Conservation (phyloP, 1,140 invertebrate species). For the Lineus longissimus region DNA sequence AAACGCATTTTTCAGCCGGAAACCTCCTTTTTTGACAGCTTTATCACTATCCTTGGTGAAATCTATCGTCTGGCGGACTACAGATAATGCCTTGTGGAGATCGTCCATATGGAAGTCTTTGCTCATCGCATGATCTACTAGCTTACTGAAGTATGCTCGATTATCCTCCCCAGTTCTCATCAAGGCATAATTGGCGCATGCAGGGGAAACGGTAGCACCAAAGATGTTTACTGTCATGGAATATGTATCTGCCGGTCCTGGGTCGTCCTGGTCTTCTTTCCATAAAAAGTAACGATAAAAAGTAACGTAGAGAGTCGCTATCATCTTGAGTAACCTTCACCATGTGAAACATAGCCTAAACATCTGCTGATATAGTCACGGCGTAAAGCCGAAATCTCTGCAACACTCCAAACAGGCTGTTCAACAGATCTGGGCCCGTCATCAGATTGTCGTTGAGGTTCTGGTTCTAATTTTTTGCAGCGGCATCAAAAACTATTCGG, state of each 20-base stretch:
- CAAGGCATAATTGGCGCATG: slow-evolving; percentile 13
- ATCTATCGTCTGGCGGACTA: neutral
- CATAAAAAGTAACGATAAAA: no score
- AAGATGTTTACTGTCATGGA: slow-evolving; percentile 20
- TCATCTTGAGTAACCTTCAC: slow-evolving; percentile 15
- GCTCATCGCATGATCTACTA: slow-evolving; percentile 3
- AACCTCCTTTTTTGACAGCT: no score
- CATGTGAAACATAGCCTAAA: slow-evolving; percentile 21
- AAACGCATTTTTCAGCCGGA: no score
- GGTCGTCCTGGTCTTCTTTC: slow-evolving; percentile 11
- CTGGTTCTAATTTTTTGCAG: neutral
- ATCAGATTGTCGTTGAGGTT: slow-evolving; percentile 11
- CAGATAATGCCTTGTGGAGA: slow-evolving; percentile 9
- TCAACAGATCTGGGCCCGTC: slow-evolving; percentile 8
- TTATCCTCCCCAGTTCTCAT: slow-evolving; percentile 8
- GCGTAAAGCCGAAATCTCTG: slow-evolving; percentile 15
- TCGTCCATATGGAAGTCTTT: slow-evolving; percentile 23
- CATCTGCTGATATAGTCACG: slow-evolving; percentile 13
- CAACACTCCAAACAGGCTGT: neutral
- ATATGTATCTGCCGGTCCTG: neutral
- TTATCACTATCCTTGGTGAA: no score
- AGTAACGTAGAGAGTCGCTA: slow-evolving; percentile 8
- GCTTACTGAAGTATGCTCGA: neutral
- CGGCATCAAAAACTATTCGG: slow-evolving; percentile 2
- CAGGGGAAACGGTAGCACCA: slow-evolving; percentile 14